These are phyloP conservation scores for Apaloderma vittatum DNA, from an alignment of 2,113 vertebrate species.

Conservation along the genomic window DNA sequence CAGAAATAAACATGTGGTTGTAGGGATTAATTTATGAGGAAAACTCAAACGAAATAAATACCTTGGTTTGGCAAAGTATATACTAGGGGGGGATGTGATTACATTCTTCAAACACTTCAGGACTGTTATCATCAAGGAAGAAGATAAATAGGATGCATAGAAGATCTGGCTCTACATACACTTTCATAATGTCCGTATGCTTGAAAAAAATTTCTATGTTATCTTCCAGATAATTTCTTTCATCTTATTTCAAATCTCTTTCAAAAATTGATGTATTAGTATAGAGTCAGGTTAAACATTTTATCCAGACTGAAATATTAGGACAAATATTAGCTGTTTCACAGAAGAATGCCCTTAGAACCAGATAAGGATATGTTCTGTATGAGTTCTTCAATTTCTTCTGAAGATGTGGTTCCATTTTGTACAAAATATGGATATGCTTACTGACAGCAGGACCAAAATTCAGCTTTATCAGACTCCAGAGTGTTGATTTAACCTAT, in stretches of 20 bases:
- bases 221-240: background rate
- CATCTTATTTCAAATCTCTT: background rate
- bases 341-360: background rate
- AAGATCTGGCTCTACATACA: background rate
- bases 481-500: background rate
- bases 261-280: background rate
- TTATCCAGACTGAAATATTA: background rate
- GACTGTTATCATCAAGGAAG: background rate
- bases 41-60: constrained; percentile 10
- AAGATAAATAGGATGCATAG: background rate
- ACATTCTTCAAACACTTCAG: constrained; percentile 10
- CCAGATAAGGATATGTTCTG: background rate
- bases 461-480: background rate
- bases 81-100: background rate
- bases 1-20: background rate
- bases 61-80: background rate
- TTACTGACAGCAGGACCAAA: background rate
- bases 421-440: background rate
- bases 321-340: background rate
- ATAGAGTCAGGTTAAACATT: background rate
- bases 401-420: background rate
- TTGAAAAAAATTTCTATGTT: background rate
- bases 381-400: background rate
- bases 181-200: background rate
- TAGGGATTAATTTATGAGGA: background rate